phyloP scores from a whole-genome alignment of 2,888 invertebrate species.

The Arrhopalites spinosus region DNA sequence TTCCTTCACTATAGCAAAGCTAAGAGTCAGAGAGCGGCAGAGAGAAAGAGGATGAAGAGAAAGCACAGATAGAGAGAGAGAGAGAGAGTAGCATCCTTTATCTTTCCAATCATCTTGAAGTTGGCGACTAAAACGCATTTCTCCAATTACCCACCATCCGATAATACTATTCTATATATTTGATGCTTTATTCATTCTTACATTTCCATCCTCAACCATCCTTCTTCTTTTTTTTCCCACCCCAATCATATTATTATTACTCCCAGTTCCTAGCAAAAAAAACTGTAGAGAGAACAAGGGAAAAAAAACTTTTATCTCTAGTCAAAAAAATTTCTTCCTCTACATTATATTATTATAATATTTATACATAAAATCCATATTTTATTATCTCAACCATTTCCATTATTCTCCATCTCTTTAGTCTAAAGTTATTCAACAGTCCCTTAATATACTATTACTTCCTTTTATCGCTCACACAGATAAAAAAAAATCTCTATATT shows the following conservation, averaged over 20 bases:
- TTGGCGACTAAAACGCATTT: conserved; percentile 20
- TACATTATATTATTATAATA: too few species aligned
- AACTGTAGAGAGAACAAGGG: too few species aligned
- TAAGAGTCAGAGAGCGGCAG: neutral
- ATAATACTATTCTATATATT: too few species aligned
- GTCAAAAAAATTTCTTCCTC: too few species aligned
- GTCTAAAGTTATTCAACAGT: neutral
- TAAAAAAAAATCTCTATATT: too few species aligned
- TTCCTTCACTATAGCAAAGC: neutral
- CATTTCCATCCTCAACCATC: neutral
- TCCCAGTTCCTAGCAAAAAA: neutral
- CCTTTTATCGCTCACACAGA: too few species aligned
- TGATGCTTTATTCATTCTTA: neutral
- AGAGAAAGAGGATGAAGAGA: conserved; percentile 7
- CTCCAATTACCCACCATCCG: conserved; percentile 2
- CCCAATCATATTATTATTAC: neutral
- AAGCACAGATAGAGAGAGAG: neutral
- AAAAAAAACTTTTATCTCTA: too few species aligned
- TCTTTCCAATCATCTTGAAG: conserved; percentile 10
- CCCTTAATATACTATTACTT: too few species aligned
- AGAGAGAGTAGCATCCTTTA: neutral
- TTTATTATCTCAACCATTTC: neutral
- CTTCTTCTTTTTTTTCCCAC: neutral
- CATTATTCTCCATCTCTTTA: neutral
- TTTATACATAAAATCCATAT: too few species aligned